phyloP scores from a whole-genome alignment of 2,113 vertebrate species.

The Ibidorhyncha struthersii region DNA sequence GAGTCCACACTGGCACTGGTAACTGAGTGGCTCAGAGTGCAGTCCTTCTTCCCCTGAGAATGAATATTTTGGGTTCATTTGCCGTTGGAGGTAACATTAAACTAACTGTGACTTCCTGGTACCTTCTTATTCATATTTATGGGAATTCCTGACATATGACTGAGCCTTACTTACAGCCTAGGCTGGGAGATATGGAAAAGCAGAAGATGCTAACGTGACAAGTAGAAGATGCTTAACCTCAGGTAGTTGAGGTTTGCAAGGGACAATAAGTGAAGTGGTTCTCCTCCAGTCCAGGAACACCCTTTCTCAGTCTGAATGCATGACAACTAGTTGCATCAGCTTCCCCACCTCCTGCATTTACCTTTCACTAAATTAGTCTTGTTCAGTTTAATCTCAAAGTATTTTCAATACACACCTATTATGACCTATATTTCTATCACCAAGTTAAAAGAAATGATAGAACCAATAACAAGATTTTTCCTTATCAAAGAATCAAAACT shows the following conservation, averaged over 20 bases:
- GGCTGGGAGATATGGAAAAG: neutral
- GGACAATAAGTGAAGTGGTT: neutral
- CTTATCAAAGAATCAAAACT: neutral
- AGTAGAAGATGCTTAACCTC: neutral
- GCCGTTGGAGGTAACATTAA: neutral
- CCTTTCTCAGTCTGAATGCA: neutral
- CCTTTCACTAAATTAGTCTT: neutral
- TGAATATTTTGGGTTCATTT: neutral
- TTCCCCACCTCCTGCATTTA: neutral
- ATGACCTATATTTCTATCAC: neutral
- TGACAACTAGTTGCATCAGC: neutral
- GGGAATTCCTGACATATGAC: neutral
- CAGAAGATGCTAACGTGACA: neutral
- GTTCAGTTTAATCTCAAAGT: neutral
- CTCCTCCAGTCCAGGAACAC: neutral
- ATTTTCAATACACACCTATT: neutral
- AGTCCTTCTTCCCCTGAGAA: neutral
- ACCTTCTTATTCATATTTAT: neutral
- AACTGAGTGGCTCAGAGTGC: neutral
- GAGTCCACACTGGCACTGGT: neutral
- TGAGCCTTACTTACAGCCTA: neutral
- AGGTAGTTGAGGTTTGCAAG: neutral
- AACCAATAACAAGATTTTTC: neutral
- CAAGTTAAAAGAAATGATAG: neutral
- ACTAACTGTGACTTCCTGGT: neutral